These are phyloP conservation scores for Casuarius casuarius DNA, from an alignment of 2,113 vertebrate genomes.

Conservation along the genomic window DNA sequence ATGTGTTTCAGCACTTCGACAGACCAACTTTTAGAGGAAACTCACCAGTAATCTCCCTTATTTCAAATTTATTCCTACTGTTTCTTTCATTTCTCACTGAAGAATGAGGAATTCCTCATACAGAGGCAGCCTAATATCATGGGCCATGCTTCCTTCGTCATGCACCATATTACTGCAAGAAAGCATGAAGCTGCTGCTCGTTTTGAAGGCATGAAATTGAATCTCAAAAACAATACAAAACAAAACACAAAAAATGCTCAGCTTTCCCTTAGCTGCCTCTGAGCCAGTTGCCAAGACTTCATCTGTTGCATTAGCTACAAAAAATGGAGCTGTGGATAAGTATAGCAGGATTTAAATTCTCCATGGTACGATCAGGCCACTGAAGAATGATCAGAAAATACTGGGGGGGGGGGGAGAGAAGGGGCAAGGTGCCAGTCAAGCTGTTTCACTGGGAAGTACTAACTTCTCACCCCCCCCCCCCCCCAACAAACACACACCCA, in stretches of 20 bases:
- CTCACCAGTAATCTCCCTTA: background rate
- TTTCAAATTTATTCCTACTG: background rate
- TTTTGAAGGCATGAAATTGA: background rate
- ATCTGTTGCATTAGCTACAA: background rate
- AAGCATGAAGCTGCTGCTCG: background rate
- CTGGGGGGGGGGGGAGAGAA: background rate
- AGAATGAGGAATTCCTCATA: background rate
- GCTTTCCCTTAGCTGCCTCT: background rate
- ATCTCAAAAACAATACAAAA: background rate
- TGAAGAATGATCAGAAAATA: background rate
- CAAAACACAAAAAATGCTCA: background rate
- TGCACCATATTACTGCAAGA: background rate
- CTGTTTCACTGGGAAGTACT: background rate
- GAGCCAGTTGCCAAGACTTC: background rate
- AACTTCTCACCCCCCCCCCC: background rate
- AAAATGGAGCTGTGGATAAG: background rate
- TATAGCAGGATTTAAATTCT: background rate
- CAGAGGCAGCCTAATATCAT: background rate
- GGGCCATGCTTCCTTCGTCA: background rate
- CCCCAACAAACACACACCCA: too few relatives aligned
- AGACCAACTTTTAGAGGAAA: background rate
- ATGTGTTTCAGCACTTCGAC: background rate
- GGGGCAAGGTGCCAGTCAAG: background rate
- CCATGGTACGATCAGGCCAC: background rate
- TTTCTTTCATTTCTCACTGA: background rate